Evolutionary conservation across 92 coral and sea anemone genomes (phyloP), one percentile per base, ranked within the genome.

Genomic region (Scolanthus callimorphus): DNA sequence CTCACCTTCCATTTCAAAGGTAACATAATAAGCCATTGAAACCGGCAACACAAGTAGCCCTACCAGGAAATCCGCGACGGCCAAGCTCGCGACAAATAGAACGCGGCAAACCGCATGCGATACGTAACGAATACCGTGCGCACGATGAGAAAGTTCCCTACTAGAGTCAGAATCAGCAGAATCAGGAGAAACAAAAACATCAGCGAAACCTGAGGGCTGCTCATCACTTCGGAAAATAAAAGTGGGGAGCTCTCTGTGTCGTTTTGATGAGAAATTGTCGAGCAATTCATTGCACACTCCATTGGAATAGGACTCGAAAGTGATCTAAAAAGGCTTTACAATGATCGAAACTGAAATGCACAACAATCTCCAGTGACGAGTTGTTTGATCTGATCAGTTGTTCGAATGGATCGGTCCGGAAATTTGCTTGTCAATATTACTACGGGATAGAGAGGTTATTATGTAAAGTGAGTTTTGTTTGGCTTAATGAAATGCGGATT

Each of bases 11-110:
- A 55, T 67, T 43, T 67, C 74, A 28, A 25, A 67, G 1, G 63
- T 67, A 10, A 67, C 4, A 59, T 67, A 63, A 45, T 67, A 67
- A 0, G 63, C 64, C 11, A 67, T 29, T n/a, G 74, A 67, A 8
- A 67, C 27, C 11, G 74, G 74, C 21, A 67, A 44, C 9, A 67
- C 65, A 0, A 68, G 50, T 15, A 55, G 39, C 2, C 74, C 74
- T 26, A 27, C 54, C 20, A 44, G 17, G 2, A 56, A 60, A 48
- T 51, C 71, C 10, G 58, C 27, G 8, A 3, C 19, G 2, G 88
- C 74, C 47, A 86, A 60, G 48, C 88, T 86, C 43, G 76, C 82
- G 53, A 86, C 57, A 59, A 76, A 43, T 51, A 76, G 34, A 76
- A 81, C 11, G 95, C 79, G 2, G 95, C 59, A 31, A 54, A 55